A percentile compares a stretch with the other conserved stretches of the same genome.
These are phyloP conservation scores for Pseudorhiza aurosa DNA, from an alignment of 30 jellyfish, hydroid and myxozoan genomes.

Conservation along the genomic window DNA sequence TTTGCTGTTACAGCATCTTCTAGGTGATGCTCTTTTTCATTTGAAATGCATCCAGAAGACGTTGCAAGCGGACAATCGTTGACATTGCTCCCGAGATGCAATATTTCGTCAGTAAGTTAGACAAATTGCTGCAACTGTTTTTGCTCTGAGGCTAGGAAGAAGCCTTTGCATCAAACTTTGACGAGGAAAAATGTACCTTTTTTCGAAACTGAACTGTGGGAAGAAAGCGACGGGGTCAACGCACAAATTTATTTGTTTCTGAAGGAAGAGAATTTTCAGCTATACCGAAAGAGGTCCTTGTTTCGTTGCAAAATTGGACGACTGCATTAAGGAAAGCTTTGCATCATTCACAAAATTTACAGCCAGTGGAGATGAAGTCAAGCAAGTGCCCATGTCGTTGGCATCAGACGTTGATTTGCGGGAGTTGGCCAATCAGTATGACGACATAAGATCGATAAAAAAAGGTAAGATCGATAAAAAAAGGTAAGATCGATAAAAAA, in stretches of 20 bases:
- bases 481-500: neutral
- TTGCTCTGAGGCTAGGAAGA: conserved; percentile 37
- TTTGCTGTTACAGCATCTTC: neutral
- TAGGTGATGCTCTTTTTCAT: conserved; percentile 8
- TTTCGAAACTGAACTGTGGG: conserved; percentile 20
- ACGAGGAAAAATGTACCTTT: neutral
- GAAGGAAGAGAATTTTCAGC: neutral
- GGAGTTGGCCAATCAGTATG: conserved; percentile 2
- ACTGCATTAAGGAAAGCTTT: neutral
- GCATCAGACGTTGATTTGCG: neutral
- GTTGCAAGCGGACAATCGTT: no score
- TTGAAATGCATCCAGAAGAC: neutral
- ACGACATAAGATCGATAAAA: no score
- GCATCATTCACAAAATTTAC: neutral
- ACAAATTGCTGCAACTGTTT: conserved; percentile 3
- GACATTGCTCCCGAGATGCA: no score
- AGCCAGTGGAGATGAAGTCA: neutral
- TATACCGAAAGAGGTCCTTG: neutral
- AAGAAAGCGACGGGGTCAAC: conserved; percentile 30
- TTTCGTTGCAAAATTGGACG: no score
- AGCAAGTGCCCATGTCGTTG: neutral
- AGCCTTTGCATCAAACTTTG: neutral
- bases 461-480: no score
- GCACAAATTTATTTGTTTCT: no score
- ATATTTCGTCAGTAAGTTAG: neutral